Evolutionary conservation across 2,797 vertebrate genomes (phyloP), one percentile per base, ranked within the genome.

Genomic region (Crocodylus rhombifer): DNA sequence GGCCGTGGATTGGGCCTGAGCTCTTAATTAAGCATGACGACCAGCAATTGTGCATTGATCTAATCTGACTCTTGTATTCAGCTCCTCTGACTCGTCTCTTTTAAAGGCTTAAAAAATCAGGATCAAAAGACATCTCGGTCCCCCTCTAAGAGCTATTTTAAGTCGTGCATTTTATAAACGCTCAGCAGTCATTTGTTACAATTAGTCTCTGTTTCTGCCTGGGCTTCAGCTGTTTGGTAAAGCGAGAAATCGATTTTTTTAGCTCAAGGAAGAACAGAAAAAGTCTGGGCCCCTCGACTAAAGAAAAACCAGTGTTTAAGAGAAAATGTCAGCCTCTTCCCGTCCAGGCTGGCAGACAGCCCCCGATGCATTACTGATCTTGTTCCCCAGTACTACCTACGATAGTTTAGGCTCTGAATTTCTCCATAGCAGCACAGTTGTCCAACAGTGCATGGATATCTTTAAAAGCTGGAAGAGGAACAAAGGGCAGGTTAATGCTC

Each of bases 11-110:
- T 11, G 77, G 69, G 57, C 9, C 17, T 11, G 36, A 89, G 3
- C 61, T 80, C 16, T 90, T 15, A 60, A 9, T 57, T 77, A 63
- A n/a, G 71, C 33, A 12, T 86, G 13, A 28, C 67, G 57, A 80
- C 33, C 42, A 73, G 51, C 84, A 89, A 58, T 83, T 51, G n/a
- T 6, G 1, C 14, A 5, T 81, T 80, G 61, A 21, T 81, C 33
- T 71, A 57, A 4, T 82, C 87, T 80, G 80, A 74, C 11, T 6
- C 0, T 0, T 88, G 81, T 13, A 14, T 57, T 91, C 14, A 26
- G 4, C 87, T 95, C 85, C 69, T 23, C 23, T 73, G 14, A 73
- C 23, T 73, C 36, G 42, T 78, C 79, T 67, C 90, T 79, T 65
- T 67, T 82, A 71, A 80, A 88, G 8, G 25, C 3, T 13, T 4